Base-by-base conservation (phyloP, 2,888 invertebrate genomes). In the Tinea pellionella region DNA sequence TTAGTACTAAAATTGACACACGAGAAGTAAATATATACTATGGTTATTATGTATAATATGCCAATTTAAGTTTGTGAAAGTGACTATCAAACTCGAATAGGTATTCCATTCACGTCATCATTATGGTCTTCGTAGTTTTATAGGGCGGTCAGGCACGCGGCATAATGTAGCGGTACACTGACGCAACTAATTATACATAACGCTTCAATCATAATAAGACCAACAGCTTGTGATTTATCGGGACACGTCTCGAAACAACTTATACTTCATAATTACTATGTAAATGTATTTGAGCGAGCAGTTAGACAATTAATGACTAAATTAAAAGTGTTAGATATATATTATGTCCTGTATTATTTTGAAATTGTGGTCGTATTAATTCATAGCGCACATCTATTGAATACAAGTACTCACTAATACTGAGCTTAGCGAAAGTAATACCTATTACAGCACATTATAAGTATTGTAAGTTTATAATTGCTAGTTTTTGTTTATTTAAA, bases 111-210 rank as follows among this genome's bases (percentile, higher is more conserved):
- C 85, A 80, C 83, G 78, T 74, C 71, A 75, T 24, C 19, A 55
- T 60, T 42, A 24, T 29, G 56, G 42, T 60, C 6, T 37, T 37
- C 37, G 37, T 60, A 60, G 41, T 55, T 47, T 47, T 47, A 18
- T 47, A 47, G n/a, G 47, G 18, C 47, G 47, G 18, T 13, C 16
- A 15, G 47, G 13, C 47, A 47, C 41, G 8, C 60, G 11, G 24
- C 6, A 24, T 24, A 18, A 74, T 73, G 70, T 78, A 80, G 75
- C 77, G 75, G 75, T 73, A 73, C 65, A 75, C 71, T 84, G 85
- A 86, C 78, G 86, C 77, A 85, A 86, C 79, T 79, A 77, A 83
- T 83, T 82, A 80, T 77, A 76, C 75, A 75, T 71, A 74, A 77
- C 75, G 70, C 70, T 69, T 75, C 74, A 73, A 75, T 76, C 30